Percentiles rank a stretch among this genome's conserved stretches.
Conservation (phyloP, 64 coral and sea anemone species). For the Dendronephthya gigantea region DNA sequence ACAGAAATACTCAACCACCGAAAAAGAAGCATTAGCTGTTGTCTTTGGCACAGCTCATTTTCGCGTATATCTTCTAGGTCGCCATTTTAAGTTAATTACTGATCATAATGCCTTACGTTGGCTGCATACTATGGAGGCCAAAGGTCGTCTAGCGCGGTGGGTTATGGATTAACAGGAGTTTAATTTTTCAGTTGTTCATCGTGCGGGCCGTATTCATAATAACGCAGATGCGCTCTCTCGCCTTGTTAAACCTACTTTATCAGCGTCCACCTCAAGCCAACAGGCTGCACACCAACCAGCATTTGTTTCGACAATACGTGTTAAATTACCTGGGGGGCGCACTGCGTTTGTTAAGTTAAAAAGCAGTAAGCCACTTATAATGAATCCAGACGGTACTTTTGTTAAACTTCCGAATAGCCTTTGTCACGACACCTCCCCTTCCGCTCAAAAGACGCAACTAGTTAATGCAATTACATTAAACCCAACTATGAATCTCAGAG, state of each 20-base stretch:
- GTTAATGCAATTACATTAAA: background rate
- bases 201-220: slow-evolving; percentile 24
- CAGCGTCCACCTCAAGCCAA: background rate
- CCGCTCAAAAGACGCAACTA: background rate
- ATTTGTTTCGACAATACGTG: background rate
- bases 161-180: slow-evolving; percentile 40
- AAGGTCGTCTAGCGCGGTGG: slow-evolving; percentile 31
- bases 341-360: background rate
- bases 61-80: slow-evolving; percentile 26
- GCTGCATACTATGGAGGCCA: slow-evolving; percentile 34
- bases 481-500: background rate
- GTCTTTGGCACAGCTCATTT: slow-evolving; percentile 23
- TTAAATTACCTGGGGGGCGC: background rate
- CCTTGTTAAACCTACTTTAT: background rate
- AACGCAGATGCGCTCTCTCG: slow-evolving; percentile 5
- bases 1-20: slow-evolving; percentile 26
- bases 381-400: background rate
- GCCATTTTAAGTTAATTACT: slow-evolving; percentile 23
- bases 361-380: background rate
- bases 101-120: slow-evolving; percentile 26
- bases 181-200: slow-evolving; percentile 14
- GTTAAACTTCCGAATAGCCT: background rate
- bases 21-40: slow-evolving; percentile 28
- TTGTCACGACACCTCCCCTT: background rate
- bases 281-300: no score